These are phyloP conservation scores for Willisornis vidua DNA, from an alignment of 2,113 vertebrate species.

Conservation along the genomic window DNA sequence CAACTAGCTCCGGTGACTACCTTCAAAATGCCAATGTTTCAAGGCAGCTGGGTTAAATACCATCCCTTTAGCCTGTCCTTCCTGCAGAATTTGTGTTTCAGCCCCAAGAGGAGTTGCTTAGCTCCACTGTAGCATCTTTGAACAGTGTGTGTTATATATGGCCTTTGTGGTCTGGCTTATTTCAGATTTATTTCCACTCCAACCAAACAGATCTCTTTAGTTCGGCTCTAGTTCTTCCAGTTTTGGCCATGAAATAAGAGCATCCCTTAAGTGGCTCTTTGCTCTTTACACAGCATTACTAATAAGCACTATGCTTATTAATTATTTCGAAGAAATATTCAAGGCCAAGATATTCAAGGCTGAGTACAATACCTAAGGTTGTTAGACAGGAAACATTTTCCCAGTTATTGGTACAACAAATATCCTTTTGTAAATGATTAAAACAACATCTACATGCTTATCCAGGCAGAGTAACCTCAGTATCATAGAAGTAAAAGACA, in stretches of 20 bases:
- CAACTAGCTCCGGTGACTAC: not conserved
- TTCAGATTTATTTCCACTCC: constrained; percentile 1
- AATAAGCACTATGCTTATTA: not conserved
- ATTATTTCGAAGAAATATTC: not conserved
- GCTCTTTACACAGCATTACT: not conserved
- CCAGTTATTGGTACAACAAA: not conserved
- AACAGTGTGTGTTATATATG: not conserved
- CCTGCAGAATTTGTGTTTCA: not conserved
- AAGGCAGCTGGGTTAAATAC: not conserved
- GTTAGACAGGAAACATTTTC: not conserved
- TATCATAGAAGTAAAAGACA: not conserved
- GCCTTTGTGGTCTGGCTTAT: not conserved
- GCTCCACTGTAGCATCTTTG: not conserved
- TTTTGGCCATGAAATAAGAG: not conserved
- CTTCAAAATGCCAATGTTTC: not conserved
- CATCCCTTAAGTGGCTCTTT: not conserved
- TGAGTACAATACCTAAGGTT: not conserved
- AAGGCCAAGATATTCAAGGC: not conserved
- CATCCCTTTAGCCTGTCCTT: not conserved
- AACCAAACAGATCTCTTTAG: not conserved
- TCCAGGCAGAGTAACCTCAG: not conserved
- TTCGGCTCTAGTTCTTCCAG: not conserved
- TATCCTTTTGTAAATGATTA: not conserved
- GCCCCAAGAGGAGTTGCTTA: not conserved
- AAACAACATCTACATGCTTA: not conserved